These are phyloP conservation scores for Phenganax subtilis DNA, from an alignment of 92 coral and sea anemone species.

Conservation along the genomic window DNA sequence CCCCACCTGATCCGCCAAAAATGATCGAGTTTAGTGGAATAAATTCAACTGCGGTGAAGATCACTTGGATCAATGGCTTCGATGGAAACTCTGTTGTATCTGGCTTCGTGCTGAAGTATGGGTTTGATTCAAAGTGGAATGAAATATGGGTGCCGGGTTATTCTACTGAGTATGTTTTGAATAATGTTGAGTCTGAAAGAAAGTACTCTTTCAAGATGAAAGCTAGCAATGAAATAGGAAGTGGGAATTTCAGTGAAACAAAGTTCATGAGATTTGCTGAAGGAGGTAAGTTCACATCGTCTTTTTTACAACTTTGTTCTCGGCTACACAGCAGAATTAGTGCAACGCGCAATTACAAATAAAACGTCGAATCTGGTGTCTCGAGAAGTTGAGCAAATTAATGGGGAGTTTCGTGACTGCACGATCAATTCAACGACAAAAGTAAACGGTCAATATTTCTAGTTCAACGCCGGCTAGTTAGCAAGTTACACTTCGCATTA, in stretches of 20 bases:
- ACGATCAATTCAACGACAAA: too few species aligned
- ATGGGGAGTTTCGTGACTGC: too few species aligned
- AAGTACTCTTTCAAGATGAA: slow-evolving; percentile 64
- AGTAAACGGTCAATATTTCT: too few species aligned
- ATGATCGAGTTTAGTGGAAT: slow-evolving; percentile 46
- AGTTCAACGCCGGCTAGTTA: too few species aligned
- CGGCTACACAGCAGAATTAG: not conserved
- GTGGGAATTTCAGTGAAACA: slow-evolving; percentile 60
- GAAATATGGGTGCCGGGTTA: slow-evolving; percentile 45
- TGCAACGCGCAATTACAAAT: not conserved
- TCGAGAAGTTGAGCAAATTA: too few species aligned
- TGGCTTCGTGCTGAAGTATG: slow-evolving; percentile 65
- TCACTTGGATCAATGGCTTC: slow-evolving; percentile 68
- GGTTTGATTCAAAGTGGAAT: slow-evolving; percentile 57
- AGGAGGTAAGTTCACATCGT: slow-evolving; percentile 46
- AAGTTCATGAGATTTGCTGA: slow-evolving; percentile 51
- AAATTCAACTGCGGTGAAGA: slow-evolving; percentile 63
- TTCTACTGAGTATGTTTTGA: slow-evolving; percentile 52
- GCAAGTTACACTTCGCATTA: too few species aligned
- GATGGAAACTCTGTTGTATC: slow-evolving; percentile 70
- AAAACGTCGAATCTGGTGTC: not conserved
- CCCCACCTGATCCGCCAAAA: slow-evolving; percentile 71
- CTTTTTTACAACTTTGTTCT: not conserved
- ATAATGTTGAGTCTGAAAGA: slow-evolving; percentile 52
- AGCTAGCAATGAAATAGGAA: slow-evolving; percentile 74